Conservation (phyloP, 2,888 invertebrate genomes). For the Xylota segnis region DNA sequence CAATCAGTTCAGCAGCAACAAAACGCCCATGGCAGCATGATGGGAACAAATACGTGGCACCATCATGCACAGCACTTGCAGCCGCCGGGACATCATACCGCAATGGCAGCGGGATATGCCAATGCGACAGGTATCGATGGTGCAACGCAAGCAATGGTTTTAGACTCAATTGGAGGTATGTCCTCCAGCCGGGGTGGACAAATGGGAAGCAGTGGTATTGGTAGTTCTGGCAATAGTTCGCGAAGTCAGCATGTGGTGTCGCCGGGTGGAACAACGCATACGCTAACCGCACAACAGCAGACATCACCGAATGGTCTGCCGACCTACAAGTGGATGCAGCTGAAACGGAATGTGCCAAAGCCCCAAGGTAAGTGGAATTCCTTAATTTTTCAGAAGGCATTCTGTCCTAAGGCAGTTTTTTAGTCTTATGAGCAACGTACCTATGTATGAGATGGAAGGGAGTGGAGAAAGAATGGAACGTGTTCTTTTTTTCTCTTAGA, state of each 20-base stretch:
- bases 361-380: conserved; percentile 90
- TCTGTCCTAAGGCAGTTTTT: too few species aligned
- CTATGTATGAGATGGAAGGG: too few species aligned
- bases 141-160: conserved; percentile 61
- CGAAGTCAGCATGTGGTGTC: conserved; percentile 82
- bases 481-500: too few species aligned
- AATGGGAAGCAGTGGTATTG: conserved; percentile 67
- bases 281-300: conserved; percentile 82
- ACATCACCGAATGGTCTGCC: conserved; percentile 86
- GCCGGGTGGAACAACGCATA: conserved; percentile 81
- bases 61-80: conserved; percentile 82
- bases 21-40: conserved; percentile 77
- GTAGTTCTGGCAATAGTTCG: conserved; percentile 76
- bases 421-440: too few species aligned
- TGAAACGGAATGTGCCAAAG: conserved; percentile 98
- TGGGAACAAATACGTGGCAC: conserved; percentile 81
- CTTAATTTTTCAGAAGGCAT: not conserved
- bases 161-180: conserved; percentile 68
- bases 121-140: conserved; percentile 71
- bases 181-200: conserved; percentile 60
- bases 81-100: conserved; percentile 76
- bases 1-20: conserved; percentile 80
- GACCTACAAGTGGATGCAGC: conserved; percentile 99
- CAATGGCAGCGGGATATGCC: conserved; percentile 66
- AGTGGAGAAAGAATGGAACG: too few species aligned